Evolutionary conservation across 2,797 vertebrate species (phyloP), one percentile per base, ranked within the genome.

Genomic region (Myotis findleyi): DNA sequence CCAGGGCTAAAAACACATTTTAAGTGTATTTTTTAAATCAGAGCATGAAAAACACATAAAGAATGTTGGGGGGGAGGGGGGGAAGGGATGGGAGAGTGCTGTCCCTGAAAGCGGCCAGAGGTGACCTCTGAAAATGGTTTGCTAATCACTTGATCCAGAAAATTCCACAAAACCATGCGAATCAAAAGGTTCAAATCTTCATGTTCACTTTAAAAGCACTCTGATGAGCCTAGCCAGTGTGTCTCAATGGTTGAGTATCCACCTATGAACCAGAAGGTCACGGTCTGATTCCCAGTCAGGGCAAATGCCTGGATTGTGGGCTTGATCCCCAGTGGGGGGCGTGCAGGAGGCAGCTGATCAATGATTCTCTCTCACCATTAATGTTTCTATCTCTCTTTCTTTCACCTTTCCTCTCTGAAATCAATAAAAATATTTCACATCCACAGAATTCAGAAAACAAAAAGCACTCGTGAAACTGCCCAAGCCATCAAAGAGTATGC

Each of bases 11-110:
- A 64, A 64, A 64, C 62, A 64, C 59, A 64, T n/a, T 17, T 64
- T n/a, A 64, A 64, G 23, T 12, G 47, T 14, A 51, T 30, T 89
- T 94, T 71, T 17, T n/a, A 92, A 89, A 51, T 38, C 20, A 89
- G 14, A 86, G 47, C 23, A 72, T 49, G 79, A 68, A 80, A 93
- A 80, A 59, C 6, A 94, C 14, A 84, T 23, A 66, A 90, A 82
- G 4, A 17, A 62, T 17, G 11, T 64, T n/a, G 30, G 14, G 12
- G 27, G 27, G 2, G 13, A 38, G 5, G 30, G 27, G 11, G 12
- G 14, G 38, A 38, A 38, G 2, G 25, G 13, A 30, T 62, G 25
- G 3, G 6, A 62, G 59, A 62, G 57, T 25, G 57, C 57, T 62
- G 13, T 62, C 27, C 25, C 59, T 62, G 59, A 62, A 62, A 64